Base-by-base conservation (phyloP, 2,888 invertebrate genomes). In the Cataglyphis albicans region DNA sequence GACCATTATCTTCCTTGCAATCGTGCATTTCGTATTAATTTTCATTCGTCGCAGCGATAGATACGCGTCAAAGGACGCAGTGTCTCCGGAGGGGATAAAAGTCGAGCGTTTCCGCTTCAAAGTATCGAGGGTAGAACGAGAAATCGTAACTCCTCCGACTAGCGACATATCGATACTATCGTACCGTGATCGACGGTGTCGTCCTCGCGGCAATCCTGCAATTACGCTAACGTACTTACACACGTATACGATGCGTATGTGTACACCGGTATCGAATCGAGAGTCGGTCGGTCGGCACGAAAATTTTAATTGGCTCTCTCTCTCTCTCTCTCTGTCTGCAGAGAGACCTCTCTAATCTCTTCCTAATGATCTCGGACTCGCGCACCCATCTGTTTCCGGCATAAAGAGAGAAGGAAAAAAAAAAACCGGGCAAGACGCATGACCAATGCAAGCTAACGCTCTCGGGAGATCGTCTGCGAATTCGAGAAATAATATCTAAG, bases 381-480 rank as follows among this genome's bases (percentile, higher is more conserved):
- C 80, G 70, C 67, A 73, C 61, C 87, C 88, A 87, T 88, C 88
- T 87, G 88, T 88, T 88, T 88, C 88, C 86, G 86, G 86, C 75
- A 78, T 82, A 55, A 74, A 55, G 44, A 61, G 82, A 67, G 52
- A n/a, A n/a, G 2, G 7, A 52, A n/a, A 63, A 61, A 74, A 82
- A 83, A 75, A 41, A 4, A 67, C 61, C 65, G 61, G 52, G 61
- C 63, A 73, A 61, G 78, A 82, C 52, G 48, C 68, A 82, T 63
- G 44, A 38, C 63, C 63, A 44, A 29, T 44, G 61, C 67, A 21
- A 82, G 68, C 55, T 61, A 78, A 78, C 67, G 52, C 76, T 48
- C 61, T 52, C 70, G 59, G 70, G 44, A 10, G 32, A 32, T 67
- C 57, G 81, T 10, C 21, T 29, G 44, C 25, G 18, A 41, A 15